Base-by-base conservation (phyloP, 2,888 invertebrate species). In the Reticulitermes lucifugus region DNA sequence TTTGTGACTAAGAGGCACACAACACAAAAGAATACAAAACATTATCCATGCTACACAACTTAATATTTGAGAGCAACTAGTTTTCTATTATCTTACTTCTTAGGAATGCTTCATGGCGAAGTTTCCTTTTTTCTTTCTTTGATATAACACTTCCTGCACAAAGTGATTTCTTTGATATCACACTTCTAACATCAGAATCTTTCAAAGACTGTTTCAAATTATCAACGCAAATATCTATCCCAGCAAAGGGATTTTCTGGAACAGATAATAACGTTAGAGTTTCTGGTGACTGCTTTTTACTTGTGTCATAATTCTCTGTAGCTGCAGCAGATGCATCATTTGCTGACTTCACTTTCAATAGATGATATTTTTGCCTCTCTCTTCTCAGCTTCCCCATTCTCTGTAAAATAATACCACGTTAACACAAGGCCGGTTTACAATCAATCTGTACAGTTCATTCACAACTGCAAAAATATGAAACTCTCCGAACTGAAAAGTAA, bases 21-120 rank as follows among this genome's bases (percentile, higher is more conserved):
- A 5, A 46, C 46, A 46, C 46, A 46, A 46, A 46, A 46, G 10
- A 46, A 46, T 46, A 46, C 46, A 46, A 46, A 46, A 9, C 46
- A 46, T 12, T 46, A 46, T 4, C 2, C 46, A 12, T 46, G 46
- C 46, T 46, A 46, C 12, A 46, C 12, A 46, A 12, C 10, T 12
- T 46, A 6, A 46, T 46, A 9, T 35, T 1, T 7, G 46, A 12
- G 12, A 46, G 4, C 9, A 46, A 46, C 46, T 12, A 46, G 12
- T 12, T 12, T 12, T 46, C 35, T 46, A 46, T 12, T 6, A 7
- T 65, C 25, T 25, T 80, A 80, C 80, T 80, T 80, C 29, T 80
- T 29, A 80, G 21, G 41, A 80, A 80, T 25, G 35, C 29, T 80
- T 80, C 80, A 80, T 80, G 80, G 18, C 80, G 80, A 80, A 80